Evolutionary conservation across 2,797 vertebrate genomes (phyloP).

Genomic region (Ptychobarbus kaznakovi): DNA sequence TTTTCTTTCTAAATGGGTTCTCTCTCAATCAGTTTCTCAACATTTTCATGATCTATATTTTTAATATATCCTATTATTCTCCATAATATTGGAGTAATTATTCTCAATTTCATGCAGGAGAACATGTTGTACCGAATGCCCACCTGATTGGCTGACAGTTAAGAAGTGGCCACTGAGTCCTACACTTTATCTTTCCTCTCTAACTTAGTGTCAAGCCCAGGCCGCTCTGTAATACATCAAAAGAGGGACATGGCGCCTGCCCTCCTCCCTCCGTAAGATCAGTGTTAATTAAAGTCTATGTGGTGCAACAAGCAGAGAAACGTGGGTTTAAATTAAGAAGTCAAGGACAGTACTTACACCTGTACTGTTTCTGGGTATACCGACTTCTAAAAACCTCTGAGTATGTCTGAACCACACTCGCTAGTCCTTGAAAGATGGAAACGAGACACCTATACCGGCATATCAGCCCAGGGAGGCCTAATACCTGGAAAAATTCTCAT

Average conservation of each 20-base stretch:
- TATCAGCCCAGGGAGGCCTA: neutral
- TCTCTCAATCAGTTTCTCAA: neutral
- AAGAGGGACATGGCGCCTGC: conserved; percentile 27
- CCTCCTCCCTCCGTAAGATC: conserved; percentile 48
- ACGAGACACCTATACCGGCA: neutral
- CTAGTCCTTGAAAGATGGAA: neutral
- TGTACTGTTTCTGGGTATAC: conserved; percentile 15
- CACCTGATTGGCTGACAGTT: conserved; percentile 7
- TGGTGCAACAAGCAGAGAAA: conserved; percentile 30
- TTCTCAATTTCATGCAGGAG: neutral
- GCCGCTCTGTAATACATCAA: conserved; percentile 52
- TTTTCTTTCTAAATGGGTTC: neutral
- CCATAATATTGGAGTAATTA: too few relatives aligned
- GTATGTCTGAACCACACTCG: neutral
- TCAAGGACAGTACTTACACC: conserved; percentile 41
- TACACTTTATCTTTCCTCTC: neutral
- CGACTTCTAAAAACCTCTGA: neutral
- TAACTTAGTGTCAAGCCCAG: conserved; percentile 41
- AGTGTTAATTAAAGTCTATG: conserved; percentile 56
- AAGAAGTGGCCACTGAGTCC: neutral
- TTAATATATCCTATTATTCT: neutral
- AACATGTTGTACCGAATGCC: conserved; percentile 6
- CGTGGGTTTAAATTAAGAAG: conserved; percentile 40
- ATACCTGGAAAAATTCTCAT: neutral
- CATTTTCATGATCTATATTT: neutral